Evolutionary conservation across 2,797 vertebrate species (phyloP).

Genomic region (Sarcoramphus papa): DNA sequence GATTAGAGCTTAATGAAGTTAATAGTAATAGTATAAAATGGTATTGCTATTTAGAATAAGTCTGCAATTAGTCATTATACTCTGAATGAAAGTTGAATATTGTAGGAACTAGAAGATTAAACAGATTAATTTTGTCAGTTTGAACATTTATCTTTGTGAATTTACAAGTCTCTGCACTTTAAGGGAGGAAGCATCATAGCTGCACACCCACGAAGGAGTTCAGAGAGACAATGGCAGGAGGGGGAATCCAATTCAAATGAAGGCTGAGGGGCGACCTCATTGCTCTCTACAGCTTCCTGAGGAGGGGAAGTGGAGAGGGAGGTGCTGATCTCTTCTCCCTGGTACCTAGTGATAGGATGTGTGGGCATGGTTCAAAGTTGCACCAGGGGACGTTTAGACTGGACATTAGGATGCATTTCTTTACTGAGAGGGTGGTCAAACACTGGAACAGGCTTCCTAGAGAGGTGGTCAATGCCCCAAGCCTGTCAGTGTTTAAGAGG

Average conservation of each 20-base stretch:
- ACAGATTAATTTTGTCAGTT: neutral
- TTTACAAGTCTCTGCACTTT: neutral
- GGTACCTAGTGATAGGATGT: too few species aligned
- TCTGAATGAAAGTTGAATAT: neutral
- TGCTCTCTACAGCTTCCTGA: too few species aligned
- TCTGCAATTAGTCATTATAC: neutral
- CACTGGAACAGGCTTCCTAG: neutral
- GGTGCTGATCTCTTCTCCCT: too few species aligned
- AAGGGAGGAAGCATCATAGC: neutral
- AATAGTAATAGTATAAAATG: neutral
- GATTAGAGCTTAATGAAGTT: neutral
- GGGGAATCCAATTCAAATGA: neutral
- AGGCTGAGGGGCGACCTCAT: neutral
- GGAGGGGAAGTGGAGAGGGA: too few species aligned
- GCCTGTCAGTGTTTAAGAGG: neutral
- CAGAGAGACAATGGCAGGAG: neutral
- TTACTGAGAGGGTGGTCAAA: neutral
- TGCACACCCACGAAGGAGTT: neutral
- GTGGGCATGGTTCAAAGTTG: too few species aligned
- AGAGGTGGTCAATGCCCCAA: neutral
- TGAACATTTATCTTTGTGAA: neutral
- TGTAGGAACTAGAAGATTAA: neutral
- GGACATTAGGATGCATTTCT: neutral
- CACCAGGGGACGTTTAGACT: too few species aligned
- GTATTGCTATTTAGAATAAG: neutral